Base-by-base conservation (phyloP, 2,888 invertebrate species). In the Aphodius granarius region DNA sequence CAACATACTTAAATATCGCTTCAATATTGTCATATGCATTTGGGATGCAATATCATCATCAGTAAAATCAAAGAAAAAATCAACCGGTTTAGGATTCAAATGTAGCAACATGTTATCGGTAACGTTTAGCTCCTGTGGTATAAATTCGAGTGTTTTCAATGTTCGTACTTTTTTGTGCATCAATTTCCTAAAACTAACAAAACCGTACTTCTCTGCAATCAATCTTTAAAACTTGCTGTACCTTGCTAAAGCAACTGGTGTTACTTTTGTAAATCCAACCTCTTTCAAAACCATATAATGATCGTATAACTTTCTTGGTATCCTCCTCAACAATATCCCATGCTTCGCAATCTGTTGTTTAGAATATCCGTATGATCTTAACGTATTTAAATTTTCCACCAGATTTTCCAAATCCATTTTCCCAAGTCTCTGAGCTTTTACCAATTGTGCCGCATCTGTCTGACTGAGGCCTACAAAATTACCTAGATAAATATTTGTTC, bases 221-320 rank as follows among this genome's bases (percentile, higher is more conserved):
- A 21, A 23, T 16, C 3, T 21, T 65, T 0, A 89, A 82, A 77
- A 86, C 88, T 77, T 85, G 85, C 81, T 76, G 89, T 80, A 85
- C 85, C 80, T 83, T 20, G 79, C 71, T 74, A 86, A 77, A 62
- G 82, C 71, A 64, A 72, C 22, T 4, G 84, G 81, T 74, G 78
- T 79, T 18, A 90, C 83, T 15, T 83, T 78, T 1, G 81, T 77
- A 79, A 92, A 91, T 16, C 91, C 90, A 82, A 91, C 91, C 86
- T 93, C 93, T 78, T 86, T 86, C 15, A 93, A 85, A 66, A 91
- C 89, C 81, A 89, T 88, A 77, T 90, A 90, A 80, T 92, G 91
- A 81, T 93, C 92, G 72, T 90, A 89, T 81, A 92, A 84, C 23
- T 90, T 89, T 20, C 89, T 86, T 0, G 89, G 88, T 80, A 89